phyloP scores from a whole-genome alignment of 2,113 vertebrate genomes.

The Strigops habroptila region DNA sequence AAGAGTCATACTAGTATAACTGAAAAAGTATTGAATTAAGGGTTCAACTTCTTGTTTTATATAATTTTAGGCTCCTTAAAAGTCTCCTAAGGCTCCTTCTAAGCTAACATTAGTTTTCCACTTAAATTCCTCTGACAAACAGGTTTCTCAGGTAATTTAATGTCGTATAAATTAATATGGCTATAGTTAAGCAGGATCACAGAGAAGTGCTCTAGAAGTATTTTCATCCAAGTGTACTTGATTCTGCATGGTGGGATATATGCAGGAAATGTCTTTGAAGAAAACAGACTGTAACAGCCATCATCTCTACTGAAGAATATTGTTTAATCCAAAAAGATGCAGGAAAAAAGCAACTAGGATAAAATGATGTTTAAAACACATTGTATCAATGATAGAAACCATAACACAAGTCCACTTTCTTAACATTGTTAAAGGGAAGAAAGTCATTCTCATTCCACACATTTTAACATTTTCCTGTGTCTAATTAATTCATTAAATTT shows the following conservation, averaged over 20 bases:
- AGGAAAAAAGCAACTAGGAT: not conserved
- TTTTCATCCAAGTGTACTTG: not conserved
- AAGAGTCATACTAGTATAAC: not conserved
- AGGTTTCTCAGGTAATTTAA: not conserved
- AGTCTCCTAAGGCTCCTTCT: not conserved
- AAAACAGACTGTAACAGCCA: not conserved
- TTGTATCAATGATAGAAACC: not conserved
- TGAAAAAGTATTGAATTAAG: not conserved
- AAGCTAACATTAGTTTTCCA: not conserved
- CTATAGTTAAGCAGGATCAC: not conserved
- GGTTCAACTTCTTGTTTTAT: not conserved
- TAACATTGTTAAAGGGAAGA: not conserved
- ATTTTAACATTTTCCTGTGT: conserved; percentile 22
- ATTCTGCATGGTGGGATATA: not conserved
- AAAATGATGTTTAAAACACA: not conserved
- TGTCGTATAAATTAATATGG: not conserved
- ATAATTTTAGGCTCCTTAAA: not conserved
- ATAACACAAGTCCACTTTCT: not conserved
- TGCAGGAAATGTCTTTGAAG: not conserved
- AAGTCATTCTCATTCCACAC: not conserved
- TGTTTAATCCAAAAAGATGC: not conserved
- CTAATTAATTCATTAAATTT: conserved; percentile 31
- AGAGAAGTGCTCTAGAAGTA: not conserved
- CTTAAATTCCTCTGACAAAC: not conserved
- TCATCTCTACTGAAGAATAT: not conserved